phyloP scores from a whole-genome alignment of 2,113 vertebrate species.

The Sapayoa aenigma region DNA sequence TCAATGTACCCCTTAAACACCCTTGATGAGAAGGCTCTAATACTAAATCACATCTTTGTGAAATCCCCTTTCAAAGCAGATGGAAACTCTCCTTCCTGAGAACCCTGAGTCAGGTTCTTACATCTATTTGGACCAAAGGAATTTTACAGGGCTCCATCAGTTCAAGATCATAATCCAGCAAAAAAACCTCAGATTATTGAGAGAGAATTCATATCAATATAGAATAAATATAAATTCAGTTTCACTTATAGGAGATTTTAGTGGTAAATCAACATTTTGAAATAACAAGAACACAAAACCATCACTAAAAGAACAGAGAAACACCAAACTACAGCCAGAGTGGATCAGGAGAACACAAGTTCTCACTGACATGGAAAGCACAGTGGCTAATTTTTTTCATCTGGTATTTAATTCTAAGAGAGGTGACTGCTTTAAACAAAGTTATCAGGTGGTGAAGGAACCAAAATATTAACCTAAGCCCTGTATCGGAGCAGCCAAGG shows the following conservation, averaged over 20 bases:
- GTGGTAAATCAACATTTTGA: not conserved
- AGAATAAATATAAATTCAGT: not conserved
- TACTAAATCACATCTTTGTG: not conserved
- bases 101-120: not conserved
- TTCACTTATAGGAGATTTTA: not conserved
- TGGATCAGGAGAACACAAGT: not conserved
- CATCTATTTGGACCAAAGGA: not conserved
- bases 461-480: not conserved
- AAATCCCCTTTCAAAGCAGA: not conserved
- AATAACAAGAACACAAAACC: not conserved
- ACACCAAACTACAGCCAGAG: not conserved
- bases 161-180: not conserved
- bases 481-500: not conserved
- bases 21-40: not conserved
- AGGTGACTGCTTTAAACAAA: not conserved
- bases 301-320: not conserved
- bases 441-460: not conserved
- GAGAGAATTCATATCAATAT: not conserved
- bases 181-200: not conserved
- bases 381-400: not conserved
- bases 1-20: not conserved
- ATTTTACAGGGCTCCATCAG: not conserved
- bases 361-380: not conserved
- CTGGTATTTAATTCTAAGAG: not conserved
- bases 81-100: not conserved